phyloP scores from a whole-genome alignment of 2,113 vertebrate species.

The Danionella cerebrum region DNA sequence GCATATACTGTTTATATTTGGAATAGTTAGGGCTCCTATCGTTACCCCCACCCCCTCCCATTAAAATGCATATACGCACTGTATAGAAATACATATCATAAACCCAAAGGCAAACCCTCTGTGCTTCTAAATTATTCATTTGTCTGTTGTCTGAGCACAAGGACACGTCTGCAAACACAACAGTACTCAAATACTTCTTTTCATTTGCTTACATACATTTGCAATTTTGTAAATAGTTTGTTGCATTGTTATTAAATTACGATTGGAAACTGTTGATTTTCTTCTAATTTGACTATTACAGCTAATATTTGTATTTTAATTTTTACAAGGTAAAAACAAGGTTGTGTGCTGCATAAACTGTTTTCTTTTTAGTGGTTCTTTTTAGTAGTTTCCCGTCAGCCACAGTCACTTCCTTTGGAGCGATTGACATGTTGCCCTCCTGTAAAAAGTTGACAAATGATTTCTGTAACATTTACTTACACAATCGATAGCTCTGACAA shows the following conservation, averaged over 20 bases:
- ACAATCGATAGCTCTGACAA: conserved; percentile 89
- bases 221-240: too few relatives aligned
- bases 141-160: not conserved
- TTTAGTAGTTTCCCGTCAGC: conserved; percentile 35
- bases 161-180: not conserved
- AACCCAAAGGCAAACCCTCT: conserved; percentile 61
- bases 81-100: conserved; percentile 76
- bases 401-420: conserved; percentile 42
- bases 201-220: too few relatives aligned
- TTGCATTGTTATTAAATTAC: too few relatives aligned
- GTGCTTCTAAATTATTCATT: conserved; percentile 56
- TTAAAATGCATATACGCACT: conserved; percentile 75
- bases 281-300: too few relatives aligned
- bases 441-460: conserved; percentile 84
- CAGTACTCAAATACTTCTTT: too few relatives aligned
- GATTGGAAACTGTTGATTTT: too few relatives aligned
- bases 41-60: conserved; percentile 67
- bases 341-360: too few relatives aligned
- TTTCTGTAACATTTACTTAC: conserved; percentile 91
- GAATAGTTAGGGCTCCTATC: conserved; percentile 69
- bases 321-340: too few relatives aligned
- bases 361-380: too few relatives aligned
- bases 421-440: conserved; percentile 71
- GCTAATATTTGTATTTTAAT: too few relatives aligned
- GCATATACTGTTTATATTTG: conserved; percentile 66